phyloP scores from a whole-genome alignment of 1,140 invertebrate species.

The Listronotus oregonensis region DNA sequence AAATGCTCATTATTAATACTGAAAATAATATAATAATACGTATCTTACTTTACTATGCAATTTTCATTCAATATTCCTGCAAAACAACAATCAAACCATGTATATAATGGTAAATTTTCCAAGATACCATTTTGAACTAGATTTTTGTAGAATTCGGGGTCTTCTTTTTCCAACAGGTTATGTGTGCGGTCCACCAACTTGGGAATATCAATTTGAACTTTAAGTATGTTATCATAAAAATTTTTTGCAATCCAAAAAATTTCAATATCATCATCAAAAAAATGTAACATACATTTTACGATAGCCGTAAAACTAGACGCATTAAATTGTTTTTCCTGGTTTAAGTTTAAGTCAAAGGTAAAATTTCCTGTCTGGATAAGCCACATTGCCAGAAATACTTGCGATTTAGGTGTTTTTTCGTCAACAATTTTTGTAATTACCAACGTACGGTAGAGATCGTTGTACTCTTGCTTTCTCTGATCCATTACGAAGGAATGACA shows the following conservation, averaged over 20 bases:
- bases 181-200: constrained; percentile 69
- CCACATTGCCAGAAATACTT: constrained; percentile 77
- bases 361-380: constrained; percentile 69
- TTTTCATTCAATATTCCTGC: constrained; percentile 77
- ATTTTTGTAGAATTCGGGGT: constrained; percentile 68
- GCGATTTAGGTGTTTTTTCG: constrained; percentile 61
- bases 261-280: constrained; percentile 74
- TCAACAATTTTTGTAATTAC: constrained; percentile 67
- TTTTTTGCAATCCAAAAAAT: constrained; percentile 78
- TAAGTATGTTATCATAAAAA: constrained; percentile 70
- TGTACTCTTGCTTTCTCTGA: constrained; percentile 74
- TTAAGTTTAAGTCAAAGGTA: constrained; percentile 59
- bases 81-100: constrained; percentile 82
- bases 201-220: constrained; percentile 66
- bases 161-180: constrained; percentile 72
- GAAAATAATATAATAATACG: constrained; percentile 26
- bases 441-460: constrained; percentile 74
- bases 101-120: constrained; percentile 66
- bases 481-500: constrained; percentile 74
- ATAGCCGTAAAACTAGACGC: constrained; percentile 63
- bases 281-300: constrained; percentile 57
- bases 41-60: constrained; percentile 72
- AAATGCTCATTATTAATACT: constrained; percentile 6
- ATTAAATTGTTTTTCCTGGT: constrained; percentile 60
- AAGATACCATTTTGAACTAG: constrained; percentile 63